These are phyloP conservation scores for Drosophila burlai DNA, from an alignment of 1,140 invertebrate genomes.

Conservation along the genomic window DNA sequence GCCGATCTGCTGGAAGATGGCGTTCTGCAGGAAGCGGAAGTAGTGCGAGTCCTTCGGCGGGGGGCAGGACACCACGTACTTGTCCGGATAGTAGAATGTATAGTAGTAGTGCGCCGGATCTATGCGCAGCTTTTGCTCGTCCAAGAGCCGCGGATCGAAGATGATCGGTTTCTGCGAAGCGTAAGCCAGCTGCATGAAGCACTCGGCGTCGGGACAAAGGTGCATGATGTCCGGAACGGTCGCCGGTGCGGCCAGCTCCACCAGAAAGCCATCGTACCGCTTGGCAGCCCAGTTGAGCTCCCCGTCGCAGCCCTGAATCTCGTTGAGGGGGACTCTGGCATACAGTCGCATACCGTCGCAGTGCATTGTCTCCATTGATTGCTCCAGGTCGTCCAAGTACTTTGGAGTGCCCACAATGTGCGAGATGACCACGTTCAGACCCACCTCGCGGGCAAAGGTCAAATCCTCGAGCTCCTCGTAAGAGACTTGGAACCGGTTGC, in stretches of 20 bases:
- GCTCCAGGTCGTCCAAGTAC: conserved; percentile 63
- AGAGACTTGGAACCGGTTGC: conserved; percentile 55
- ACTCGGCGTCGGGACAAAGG: conserved; percentile 62
- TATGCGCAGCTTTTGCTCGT: conserved; percentile 53
- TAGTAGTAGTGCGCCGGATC: conserved; percentile 65
- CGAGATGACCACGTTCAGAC: conserved; percentile 72
- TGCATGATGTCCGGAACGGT: conserved; percentile 54
- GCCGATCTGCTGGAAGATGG: conserved; percentile 62
- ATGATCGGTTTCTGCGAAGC: conserved; percentile 70
- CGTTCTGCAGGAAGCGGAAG: conserved; percentile 59
- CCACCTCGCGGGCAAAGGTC: conserved; percentile 73
- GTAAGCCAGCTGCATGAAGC: conserved; percentile 61
- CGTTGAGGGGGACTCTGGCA: conserved; percentile 68
- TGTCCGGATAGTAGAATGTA: conserved; percentile 76
- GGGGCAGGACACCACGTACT: conserved; percentile 55
- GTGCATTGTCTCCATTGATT: conserved; percentile 43
- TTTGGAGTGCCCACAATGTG: conserved; percentile 51
- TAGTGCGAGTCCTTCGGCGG: conserved; percentile 8
- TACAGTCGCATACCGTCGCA: conserved; percentile 65
- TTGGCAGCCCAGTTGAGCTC: conserved; percentile 67
- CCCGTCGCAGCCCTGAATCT: conserved; percentile 59
- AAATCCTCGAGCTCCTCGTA: conserved; percentile 79
- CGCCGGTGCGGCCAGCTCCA: conserved; percentile 48
- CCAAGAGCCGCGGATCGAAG: conserved; percentile 49
- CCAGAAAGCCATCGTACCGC: conserved; percentile 73